Conservation (phyloP, 2,113 vertebrate species). For the Mirounga angustirostris region DNA sequence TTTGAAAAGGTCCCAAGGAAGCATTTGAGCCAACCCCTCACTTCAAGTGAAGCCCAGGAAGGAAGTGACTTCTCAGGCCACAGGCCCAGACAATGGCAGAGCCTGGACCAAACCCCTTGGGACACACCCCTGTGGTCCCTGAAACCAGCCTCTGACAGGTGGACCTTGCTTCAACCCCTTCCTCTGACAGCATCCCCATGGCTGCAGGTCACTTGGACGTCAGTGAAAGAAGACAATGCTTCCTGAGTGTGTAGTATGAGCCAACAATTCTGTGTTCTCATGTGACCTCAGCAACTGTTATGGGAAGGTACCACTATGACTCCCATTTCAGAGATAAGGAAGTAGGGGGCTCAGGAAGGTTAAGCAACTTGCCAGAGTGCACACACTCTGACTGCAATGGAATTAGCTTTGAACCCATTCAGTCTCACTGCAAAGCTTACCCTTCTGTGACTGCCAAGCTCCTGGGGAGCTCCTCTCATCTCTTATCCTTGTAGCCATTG, state of each 20-base stretch:
- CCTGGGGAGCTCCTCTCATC: not conserved
- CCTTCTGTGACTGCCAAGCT: not conserved
- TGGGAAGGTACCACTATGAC: no score
- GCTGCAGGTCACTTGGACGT: not conserved
- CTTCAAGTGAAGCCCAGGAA: not conserved
- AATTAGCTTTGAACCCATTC: not conserved
- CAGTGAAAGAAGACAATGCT: not conserved
- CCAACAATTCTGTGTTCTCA: not conserved
- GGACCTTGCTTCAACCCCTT: not conserved
- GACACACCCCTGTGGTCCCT: not conserved
- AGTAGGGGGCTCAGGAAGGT: not conserved
- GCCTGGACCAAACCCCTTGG: not conserved
- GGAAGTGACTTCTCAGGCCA: not conserved
- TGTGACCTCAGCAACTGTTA: not conserved
- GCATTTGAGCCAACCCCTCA: not conserved
- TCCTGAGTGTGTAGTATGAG: not conserved
- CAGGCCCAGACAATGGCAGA: not conserved
- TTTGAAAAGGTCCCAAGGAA: not conserved
- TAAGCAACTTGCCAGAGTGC: not conserved
- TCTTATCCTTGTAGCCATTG: fast-evolving
- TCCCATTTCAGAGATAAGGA: not conserved
- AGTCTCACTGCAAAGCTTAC: not conserved
- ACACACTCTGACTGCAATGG: no score
- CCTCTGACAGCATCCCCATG: not conserved
- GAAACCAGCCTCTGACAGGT: not conserved